Evolutionary conservation across 2,888 invertebrate species (phyloP).

Genomic region (Cremastinae sp.): DNA sequence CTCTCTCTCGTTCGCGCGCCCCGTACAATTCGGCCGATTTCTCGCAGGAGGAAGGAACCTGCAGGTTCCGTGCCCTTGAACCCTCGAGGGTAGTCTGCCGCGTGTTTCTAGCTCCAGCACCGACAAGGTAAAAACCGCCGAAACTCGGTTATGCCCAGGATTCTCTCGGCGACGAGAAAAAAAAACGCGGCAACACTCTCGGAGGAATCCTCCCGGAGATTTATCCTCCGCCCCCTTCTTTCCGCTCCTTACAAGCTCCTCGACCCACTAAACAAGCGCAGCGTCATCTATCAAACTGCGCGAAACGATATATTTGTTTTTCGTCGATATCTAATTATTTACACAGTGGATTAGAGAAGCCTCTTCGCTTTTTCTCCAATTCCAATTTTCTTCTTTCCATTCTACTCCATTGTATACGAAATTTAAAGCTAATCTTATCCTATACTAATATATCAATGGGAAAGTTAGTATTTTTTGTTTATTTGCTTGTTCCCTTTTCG

Average conservation of each 20-base stretch:
- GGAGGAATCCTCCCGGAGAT: conserved; percentile 44
- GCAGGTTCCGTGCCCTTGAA: conserved; percentile 74
- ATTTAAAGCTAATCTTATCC: too few relatives aligned
- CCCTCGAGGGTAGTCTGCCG: conserved; percentile 67
- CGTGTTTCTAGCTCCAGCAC: conserved; percentile 68
- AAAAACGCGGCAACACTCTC: conserved; percentile 25
- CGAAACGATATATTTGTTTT: conserved; percentile 80
- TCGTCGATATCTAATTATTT: conserved; percentile 78
- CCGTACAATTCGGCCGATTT: conserved; percentile 40
- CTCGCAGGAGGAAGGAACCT: conserved; percentile 43
- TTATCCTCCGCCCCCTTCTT: conserved; percentile 60
- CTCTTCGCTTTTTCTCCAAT: conserved; percentile 50
- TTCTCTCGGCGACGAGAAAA: conserved; percentile 23
- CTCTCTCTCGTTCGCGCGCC: conserved; percentile 55
- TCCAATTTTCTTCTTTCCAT: too few relatives aligned
- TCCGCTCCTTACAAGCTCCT: conserved; percentile 9
- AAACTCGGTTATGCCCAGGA: conserved; percentile 44
- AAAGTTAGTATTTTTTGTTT: too few relatives aligned
- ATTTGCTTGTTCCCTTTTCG: too few relatives aligned
- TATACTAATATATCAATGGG: too few relatives aligned
- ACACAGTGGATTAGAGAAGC: conserved; percentile 69
- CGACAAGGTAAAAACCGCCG: conserved; percentile 61
- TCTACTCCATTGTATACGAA: too few relatives aligned
- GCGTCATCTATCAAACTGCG: conserved; percentile 79
- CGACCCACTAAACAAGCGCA: conserved; percentile 75